Base-by-base conservation (phyloP, 2,113 vertebrate species). In the Pteronura brasiliensis region DNA sequence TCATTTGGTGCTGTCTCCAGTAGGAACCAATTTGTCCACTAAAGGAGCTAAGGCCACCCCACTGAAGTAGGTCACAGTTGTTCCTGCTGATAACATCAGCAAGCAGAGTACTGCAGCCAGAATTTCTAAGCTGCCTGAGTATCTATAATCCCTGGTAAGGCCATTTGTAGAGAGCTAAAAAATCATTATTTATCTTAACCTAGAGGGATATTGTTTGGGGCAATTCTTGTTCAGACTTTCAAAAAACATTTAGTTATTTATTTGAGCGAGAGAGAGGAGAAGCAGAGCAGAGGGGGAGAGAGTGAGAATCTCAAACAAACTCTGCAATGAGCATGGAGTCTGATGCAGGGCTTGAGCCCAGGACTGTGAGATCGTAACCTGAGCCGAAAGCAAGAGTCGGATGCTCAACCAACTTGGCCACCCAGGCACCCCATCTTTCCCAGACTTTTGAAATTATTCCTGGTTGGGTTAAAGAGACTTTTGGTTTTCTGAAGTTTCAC, bases 401-500 rank as follows among this genome's bases (percentile, higher is more conserved):
- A n/a, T 18, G 15, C 15, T 34, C 34, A 34, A n/a, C 65, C 7
- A 1, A n/a, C 65, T 18, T 34, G 6, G 14, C 65, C 65, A 67
- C 65, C 34, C 65, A 67, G 31, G 17, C 1, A 3, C 31, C 65
- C 15, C 6, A 34, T 82, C 29, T 95, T 92, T 63, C 80, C 87
- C 47, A 86, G 57, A 82, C 17, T 61, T 57, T 76, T 55, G 4
- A 81, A 87, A 52, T 92, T 63, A 79, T 88, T 92, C 74, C 80
- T 71, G 39, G 10, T 82, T 86, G 18, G 23, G 20, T 55, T 57
- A 90, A 86, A 89, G 57, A 86, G 39, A 90, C 29, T 55, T 72
- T 74, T 59, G 84, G 12, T 42, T 95, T 89, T 96, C 84, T 91
- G 57, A 77, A 29, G 49, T 88, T 93, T 55, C 34, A 88, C 36